Percentiles rank a stretch among this genome's conserved stretches.
phyloP scores from a whole-genome alignment of 2,797 vertebrate species.

The Eulemur rubriventer region DNA sequence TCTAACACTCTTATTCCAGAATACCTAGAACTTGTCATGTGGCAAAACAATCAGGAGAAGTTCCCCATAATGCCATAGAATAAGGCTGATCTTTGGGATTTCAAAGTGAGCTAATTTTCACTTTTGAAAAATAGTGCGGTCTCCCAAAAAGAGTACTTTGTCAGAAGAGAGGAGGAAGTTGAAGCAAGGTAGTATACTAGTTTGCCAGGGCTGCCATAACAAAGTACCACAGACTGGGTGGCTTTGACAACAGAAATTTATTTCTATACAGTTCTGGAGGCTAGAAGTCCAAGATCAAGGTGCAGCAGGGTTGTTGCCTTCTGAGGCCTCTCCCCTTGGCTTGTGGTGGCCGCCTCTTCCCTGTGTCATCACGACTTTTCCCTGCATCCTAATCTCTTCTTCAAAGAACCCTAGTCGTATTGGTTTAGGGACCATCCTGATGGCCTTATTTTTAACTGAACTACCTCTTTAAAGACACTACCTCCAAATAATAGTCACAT shows the following conservation, averaged over 20 bases:
- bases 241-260: neutral
- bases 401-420: neutral
- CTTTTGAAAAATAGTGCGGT: neutral
- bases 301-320: neutral
- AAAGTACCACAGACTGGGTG: neutral
- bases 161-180: neutral
- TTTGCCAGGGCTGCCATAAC: neutral
- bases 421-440: neutral
- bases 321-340: neutral
- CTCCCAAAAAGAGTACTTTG: neutral
- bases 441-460: neutral
- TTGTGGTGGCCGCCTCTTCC: too few species aligned
- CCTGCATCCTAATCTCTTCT: neutral
- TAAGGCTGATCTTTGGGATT: neutral
- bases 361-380: too few species aligned
- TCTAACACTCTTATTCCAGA: neutral
- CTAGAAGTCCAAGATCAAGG: neutral
- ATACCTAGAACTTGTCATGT: neutral
- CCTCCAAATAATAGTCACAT: neutral
- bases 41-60: neutral
- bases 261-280: neutral
- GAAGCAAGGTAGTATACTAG: neutral
- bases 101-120: neutral
- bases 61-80: neutral
- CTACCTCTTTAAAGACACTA: neutral